Conservation (phyloP, 23 tunicate genomes). For the Diplosoma virens region DNA sequence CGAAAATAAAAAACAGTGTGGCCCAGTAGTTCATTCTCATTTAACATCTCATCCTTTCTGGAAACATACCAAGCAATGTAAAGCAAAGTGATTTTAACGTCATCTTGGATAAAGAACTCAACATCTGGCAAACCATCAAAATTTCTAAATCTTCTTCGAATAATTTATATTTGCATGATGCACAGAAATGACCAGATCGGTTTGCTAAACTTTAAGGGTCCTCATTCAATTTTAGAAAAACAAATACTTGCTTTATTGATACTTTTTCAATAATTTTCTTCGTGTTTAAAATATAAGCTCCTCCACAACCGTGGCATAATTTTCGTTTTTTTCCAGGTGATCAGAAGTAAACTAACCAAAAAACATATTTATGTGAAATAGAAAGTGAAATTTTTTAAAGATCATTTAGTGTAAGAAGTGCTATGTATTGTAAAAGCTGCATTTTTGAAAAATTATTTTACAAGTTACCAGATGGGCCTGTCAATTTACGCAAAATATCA, state of each 20-base stretch:
- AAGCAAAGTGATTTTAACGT: not conserved
- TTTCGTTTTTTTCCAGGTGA: not conserved
- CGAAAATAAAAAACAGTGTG: not conserved
- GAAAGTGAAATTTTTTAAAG: not conserved
- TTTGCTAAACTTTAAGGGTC: not conserved
- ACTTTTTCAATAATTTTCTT: slow-evolving; percentile 15
- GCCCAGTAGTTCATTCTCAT: not conserved
- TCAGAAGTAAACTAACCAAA: not conserved
- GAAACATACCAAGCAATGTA: not conserved
- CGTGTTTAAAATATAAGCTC: not conserved
- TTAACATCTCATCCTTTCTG: not conserved
- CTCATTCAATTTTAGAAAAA: not conserved
- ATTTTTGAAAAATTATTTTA: not conserved
- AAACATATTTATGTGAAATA: not conserved
- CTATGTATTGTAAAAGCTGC: not conserved
- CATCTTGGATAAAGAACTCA: not conserved
- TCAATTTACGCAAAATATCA: not conserved
- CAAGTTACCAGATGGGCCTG: not conserved
- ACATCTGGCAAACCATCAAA: slow-evolving; percentile 13
- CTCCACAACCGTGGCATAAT: slow-evolving; percentile 8
- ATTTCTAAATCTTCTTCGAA: slow-evolving; percentile 2
- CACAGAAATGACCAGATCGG: not conserved
- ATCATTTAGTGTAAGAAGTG: not conserved
- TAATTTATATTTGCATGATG: not conserved
- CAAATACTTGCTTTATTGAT: not conserved